Evolutionary conservation across 2,888 invertebrate species (phyloP).

Genomic region (Ophion ventricosus): DNA sequence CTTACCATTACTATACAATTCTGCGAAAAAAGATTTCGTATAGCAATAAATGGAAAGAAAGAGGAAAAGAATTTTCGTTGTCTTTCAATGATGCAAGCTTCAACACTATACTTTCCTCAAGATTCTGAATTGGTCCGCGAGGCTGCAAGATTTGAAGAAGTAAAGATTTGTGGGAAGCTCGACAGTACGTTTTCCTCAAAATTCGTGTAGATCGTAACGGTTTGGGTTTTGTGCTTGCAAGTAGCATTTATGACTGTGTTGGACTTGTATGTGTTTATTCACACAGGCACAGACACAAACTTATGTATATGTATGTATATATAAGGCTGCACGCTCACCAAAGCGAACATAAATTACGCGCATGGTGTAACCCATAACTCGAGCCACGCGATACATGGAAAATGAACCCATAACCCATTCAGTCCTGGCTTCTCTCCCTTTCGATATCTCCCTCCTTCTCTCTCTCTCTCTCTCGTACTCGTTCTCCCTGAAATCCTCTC

Average conservation of each 20-base stretch:
- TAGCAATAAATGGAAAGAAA: too few species aligned
- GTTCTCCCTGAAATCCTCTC: conserved; percentile 11
- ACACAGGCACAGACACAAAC: background rate
- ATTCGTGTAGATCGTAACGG: conserved; percentile 39
- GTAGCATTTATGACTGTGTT: conserved; percentile 20
- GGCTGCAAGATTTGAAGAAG: background rate
- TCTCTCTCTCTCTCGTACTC: background rate
- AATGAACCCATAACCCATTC: conserved; percentile 77
- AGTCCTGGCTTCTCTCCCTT: conserved; percentile 60
- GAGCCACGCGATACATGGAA: conserved; percentile 73
- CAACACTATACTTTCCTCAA: background rate
- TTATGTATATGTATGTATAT: background rate
- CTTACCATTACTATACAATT: too few species aligned
- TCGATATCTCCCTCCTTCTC: conserved; percentile 21
- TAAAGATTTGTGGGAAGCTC: conserved; percentile 26
- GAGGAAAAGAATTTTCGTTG: too few species aligned
- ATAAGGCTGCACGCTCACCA: conserved; percentile 26
- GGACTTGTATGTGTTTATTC: conserved; percentile 39
- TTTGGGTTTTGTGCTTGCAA: conserved; percentile 13
- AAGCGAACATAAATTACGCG: conserved; percentile 71
- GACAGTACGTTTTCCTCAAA: conserved; percentile 29
- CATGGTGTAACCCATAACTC: conserved; percentile 74
- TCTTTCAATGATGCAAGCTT: too few species aligned
- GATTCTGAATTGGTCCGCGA: background rate
- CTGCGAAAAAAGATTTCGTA: background rate